Evolutionary conservation across 2,797 vertebrate species (phyloP).

Genomic region (Paratrypauchen microcephalus): DNA sequence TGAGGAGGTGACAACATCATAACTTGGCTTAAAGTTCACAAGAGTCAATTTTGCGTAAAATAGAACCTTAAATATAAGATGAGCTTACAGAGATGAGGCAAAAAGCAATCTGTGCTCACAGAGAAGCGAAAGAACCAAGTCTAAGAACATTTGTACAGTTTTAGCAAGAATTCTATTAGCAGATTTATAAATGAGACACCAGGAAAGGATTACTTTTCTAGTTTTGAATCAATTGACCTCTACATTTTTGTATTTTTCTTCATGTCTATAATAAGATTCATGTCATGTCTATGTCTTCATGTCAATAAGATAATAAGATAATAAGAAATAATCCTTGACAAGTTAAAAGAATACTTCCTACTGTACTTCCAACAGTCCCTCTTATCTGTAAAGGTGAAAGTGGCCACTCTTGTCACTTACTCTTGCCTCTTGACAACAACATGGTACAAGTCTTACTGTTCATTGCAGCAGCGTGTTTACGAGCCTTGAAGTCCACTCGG

Average conservation of each 20-base stretch:
- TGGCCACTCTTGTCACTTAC: slow-evolving; percentile 52
- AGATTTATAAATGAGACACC: not conserved
- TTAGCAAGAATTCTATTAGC: not conserved
- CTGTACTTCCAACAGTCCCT: slow-evolving; percentile 7
- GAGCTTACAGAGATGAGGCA: too few species aligned
- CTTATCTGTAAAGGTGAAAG: slow-evolving; percentile 55
- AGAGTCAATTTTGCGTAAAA: too few species aligned
- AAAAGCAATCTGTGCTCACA: too few species aligned
- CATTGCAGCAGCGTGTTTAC: slow-evolving; percentile 74
- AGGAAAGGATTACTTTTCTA: not conserved
- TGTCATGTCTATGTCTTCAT: too few species aligned
- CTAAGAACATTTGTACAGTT: too few species aligned
- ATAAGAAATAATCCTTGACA: not conserved
- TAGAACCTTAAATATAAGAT: too few species aligned
- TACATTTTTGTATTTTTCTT: not conserved
- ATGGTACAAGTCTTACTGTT: slow-evolving; percentile 71
- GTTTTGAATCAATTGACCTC: not conserved
- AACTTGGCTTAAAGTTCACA: too few species aligned
- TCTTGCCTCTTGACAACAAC: slow-evolving; percentile 62
- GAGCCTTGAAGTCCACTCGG: slow-evolving; percentile 78
- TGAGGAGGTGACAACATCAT: too few species aligned
- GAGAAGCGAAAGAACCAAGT: too few species aligned
- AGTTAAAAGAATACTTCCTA: not conserved
- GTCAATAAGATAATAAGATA: too few species aligned
- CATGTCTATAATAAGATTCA: too few species aligned